Evolutionary conservation across 2,113 vertebrate species (phyloP), one percentile per base, ranked within the genome.

Genomic region (Pelvicachromis taeniatus): DNA sequence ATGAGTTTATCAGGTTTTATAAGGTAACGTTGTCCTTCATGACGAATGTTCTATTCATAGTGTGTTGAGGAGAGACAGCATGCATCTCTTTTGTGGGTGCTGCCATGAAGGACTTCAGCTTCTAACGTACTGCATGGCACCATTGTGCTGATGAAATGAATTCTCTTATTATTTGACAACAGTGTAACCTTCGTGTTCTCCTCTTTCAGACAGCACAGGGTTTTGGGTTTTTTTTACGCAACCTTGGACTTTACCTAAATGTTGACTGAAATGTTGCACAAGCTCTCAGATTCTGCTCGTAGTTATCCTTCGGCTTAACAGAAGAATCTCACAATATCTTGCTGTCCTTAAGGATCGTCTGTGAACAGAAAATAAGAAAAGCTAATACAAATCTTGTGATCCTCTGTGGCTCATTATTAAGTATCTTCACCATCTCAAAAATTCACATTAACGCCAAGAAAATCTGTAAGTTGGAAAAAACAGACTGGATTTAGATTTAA

Each of bases 401-500:
- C 45, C 40, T 79, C 21, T 5, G 53, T 38, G 81, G 48, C 52
- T 89, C 48, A 54, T 83, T 77, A 77, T 42, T 82, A 55, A 19
- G 9, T 58, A 21, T 54, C 70, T 73, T 54, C 11, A 17, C 4
- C 19, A 4, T 86, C 16, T 35, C 21, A 11, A 53, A 53, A 2
- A 40, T 86, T 53, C 0, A 77, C 50, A 78, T 84, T 23, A 13
- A 19, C 10, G n/a, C 9, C 48, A 23, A 42, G 33, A 19, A 52
- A 75, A 75, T 75, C 9, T 75, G 9, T 75, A 50, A 75, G 4
- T 12, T 52, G 70, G 16, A 6, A 35, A 35, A 33, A 61, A 80
- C 42, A 40, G 17, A 68, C 63, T 58, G 55, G 35, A 87, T 85
- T 88, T 78, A 42, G 53, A 87, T 88, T 59, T 50, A 85, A 84